Evolutionary conservation across 2,113 vertebrate genomes (phyloP).

Genomic region (Apteryx mantelli): DNA sequence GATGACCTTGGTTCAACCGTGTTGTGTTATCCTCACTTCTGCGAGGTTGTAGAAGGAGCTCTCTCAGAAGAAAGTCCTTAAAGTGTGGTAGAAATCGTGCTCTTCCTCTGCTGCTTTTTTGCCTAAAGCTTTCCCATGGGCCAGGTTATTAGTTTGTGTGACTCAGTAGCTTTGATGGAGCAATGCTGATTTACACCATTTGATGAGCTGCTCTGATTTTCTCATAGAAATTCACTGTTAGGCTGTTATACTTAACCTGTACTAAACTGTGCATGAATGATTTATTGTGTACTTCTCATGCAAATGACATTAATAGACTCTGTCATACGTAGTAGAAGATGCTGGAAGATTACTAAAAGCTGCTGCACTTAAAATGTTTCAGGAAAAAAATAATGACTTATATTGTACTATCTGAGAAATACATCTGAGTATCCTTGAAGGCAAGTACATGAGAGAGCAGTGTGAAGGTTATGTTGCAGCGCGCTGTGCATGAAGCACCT

Average conservation of each 20-base stretch:
- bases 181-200: conserved; percentile 46
- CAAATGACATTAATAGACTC: conserved; percentile 68
- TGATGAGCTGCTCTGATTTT: conserved; percentile 58
- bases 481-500: not conserved
- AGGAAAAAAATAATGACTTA: conserved; percentile 22
- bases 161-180: conserved; percentile 56
- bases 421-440: conserved; percentile 18
- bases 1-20: not conserved
- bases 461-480: not conserved
- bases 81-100: not conserved
- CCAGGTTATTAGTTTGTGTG: conserved; percentile 33
- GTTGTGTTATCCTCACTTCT: not conserved
- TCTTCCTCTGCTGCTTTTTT: conserved; percentile 7
- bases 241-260: conserved; percentile 63
- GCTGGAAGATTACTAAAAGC: conserved; percentile 61
- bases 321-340: conserved; percentile 61
- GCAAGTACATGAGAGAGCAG: not conserved
- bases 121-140: conserved; percentile 31
- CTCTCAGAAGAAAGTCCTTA: not conserved
- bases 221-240: conserved; percentile 44
- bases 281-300: conserved; percentile 71
- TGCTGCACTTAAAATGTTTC: conserved; percentile 52
- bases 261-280: conserved; percentile 67
- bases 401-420: not conserved
- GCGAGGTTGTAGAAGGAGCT: not conserved